Conservation (phyloP, 2,113 vertebrate species). For the Ariopsis seemanni region DNA sequence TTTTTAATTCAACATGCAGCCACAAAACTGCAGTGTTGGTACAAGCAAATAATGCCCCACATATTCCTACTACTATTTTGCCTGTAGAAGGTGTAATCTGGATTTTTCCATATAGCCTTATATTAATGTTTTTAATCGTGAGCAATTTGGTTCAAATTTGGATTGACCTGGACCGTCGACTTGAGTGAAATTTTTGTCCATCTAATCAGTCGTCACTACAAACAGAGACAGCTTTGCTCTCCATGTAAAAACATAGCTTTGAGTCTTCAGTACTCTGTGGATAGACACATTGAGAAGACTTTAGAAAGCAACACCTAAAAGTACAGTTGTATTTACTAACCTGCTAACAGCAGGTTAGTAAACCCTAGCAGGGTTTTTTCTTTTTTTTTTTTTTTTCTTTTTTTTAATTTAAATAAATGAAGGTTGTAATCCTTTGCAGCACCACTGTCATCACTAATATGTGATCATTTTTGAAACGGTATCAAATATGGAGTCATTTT, state of each 20-base stretch:
- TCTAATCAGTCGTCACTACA: not conserved
- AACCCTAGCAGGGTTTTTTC: not conserved
- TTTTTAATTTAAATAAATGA: not conserved
- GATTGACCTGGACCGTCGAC: not conserved
- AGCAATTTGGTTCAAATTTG: not conserved
- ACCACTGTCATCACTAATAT: not conserved
- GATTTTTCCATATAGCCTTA: not conserved
- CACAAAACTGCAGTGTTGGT: not conserved
- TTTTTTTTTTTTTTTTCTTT: too few relatives aligned
- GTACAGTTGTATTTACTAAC: not conserved
- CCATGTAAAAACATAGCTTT: not conserved
- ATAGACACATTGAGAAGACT: not conserved
- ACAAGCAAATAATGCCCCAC: not conserved
- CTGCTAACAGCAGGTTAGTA: not conserved
- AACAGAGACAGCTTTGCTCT: not conserved
- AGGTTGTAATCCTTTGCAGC: not conserved
- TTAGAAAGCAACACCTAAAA: not conserved
- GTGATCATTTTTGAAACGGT: not conserved
- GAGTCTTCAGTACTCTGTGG: not conserved
- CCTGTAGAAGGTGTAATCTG: not conserved
- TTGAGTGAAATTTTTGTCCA: not conserved
- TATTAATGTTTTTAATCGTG: not conserved
- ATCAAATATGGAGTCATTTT: slow-evolving; percentile 8
- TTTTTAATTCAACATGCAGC: not conserved
- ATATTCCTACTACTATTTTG: not conserved